phyloP scores from a whole-genome alignment of 2,113 vertebrate species.

The Cryptotis parvus region DNA sequence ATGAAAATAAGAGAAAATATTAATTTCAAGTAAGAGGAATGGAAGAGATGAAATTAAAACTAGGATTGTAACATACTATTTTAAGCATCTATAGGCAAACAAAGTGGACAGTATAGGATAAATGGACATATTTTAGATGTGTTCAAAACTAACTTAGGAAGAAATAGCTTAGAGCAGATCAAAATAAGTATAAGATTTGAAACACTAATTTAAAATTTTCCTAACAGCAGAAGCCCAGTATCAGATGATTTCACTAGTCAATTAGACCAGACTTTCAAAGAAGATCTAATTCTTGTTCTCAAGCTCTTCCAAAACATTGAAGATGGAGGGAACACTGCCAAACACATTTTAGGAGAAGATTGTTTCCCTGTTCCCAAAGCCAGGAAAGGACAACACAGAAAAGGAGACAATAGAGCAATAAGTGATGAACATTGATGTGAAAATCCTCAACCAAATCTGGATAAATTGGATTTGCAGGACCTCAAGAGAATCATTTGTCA shows the following conservation, averaged over 20 bases:
- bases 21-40: not conserved
- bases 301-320: not conserved
- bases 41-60: not conserved
- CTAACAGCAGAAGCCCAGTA: not conserved
- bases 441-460: no score
- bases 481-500: no score
- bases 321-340: not conserved
- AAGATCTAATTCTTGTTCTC: not conserved
- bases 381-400: not conserved
- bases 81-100: not conserved
- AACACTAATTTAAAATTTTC: no score
- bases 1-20: not conserved
- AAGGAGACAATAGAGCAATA: not conserved
- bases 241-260: not conserved
- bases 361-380: not conserved
- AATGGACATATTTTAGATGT: not conserved
- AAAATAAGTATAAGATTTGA: not conserved
- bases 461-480: no score
- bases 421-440: no score
- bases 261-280: not conserved
- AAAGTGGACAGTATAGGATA: not conserved
- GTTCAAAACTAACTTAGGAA: not conserved
- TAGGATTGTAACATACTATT: not conserved
- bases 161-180: not conserved
- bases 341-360: not conserved